phyloP scores from a whole-genome alignment of 2,113 vertebrate genomes.

The Asarcornis scutulata region DNA sequence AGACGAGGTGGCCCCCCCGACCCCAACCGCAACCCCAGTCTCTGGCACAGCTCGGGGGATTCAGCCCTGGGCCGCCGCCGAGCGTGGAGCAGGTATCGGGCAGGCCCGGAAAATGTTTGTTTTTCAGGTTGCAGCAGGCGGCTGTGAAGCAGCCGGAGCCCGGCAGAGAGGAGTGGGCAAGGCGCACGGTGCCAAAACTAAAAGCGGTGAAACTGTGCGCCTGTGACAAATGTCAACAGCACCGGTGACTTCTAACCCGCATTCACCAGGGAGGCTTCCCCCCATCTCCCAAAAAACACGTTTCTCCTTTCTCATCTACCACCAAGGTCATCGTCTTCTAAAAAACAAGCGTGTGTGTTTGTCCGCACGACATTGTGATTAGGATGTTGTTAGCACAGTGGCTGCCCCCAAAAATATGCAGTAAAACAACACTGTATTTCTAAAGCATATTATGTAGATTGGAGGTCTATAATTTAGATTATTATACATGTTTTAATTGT shows the following conservation, averaged over 20 bases:
- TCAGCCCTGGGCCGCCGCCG: background rate
- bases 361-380: background rate
- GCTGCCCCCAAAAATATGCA: background rate
- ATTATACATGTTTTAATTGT: background rate
- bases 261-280: background rate
- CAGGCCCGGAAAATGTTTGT: background rate
- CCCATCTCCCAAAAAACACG: background rate
- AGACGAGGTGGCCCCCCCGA: too few relatives aligned
- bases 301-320: background rate
- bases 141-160: fast-evolving
- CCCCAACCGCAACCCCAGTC: too few relatives aligned
- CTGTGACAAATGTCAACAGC: background rate
- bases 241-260: fast-evolving
- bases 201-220: background rate
- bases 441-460: constrained; percentile 5
- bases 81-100: background rate
- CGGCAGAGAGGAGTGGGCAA: fast-evolving
- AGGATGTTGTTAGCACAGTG: background rate
- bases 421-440: background rate
- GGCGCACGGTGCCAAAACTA: fast-evolving
- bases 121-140: background rate
- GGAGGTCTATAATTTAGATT: constrained; percentile 11
- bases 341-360: fast-evolving
- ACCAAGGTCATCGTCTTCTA: background rate
- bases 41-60: background rate